These are phyloP conservation scores for Magallana nippona DNA, from an alignment of 2,888 invertebrate species.

Conservation along the genomic window DNA sequence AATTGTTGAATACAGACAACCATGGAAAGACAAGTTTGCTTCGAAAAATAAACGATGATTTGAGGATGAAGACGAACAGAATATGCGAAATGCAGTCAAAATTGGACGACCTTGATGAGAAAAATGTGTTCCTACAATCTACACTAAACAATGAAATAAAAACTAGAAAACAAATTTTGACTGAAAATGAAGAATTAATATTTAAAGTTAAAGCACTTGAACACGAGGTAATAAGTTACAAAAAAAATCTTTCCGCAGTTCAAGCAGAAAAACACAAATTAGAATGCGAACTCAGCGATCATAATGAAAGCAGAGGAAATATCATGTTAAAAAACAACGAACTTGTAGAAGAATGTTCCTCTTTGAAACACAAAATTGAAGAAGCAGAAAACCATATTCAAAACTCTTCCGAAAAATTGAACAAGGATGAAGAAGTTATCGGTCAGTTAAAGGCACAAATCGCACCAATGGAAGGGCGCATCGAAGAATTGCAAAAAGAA, in stretches of 20 bases:
- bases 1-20: background rate
- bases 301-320: background rate
- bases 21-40: background rate
- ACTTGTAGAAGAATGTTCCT: background rate
- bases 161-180: background rate
- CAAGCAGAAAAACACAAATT: background rate
- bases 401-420: too few relatives aligned
- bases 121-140: background rate
- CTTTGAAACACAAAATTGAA: background rate
- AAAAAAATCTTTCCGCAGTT: background rate
- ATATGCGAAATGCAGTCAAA: background rate
- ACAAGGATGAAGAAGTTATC: background rate
- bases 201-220: conserved; percentile 12
- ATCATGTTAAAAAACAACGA: background rate
- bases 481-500: conserved; percentile 54
- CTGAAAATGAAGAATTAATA: background rate
- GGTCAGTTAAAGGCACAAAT: background rate
- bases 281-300: conserved; percentile 1
- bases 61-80: background rate
- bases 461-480: conserved; percentile 38
- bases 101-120: background rate
- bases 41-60: background rate
- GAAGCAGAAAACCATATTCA: background rate
- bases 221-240: background rate
- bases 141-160: background rate